Conservation (phyloP, 2,888 invertebrate genomes). For the Halocaridina rubra region DNA sequence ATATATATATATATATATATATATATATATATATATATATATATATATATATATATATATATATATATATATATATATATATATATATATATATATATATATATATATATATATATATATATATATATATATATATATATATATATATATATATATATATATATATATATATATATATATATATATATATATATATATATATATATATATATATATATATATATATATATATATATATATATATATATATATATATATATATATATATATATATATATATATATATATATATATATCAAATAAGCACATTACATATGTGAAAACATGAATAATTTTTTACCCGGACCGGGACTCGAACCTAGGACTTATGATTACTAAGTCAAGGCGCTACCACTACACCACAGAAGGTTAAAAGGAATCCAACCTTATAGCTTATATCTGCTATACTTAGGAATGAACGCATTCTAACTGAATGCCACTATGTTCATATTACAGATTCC, state of each 20-base stretch:
- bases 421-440: no score
- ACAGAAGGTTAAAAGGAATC: no score
- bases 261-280: neutral
- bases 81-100: neutral
- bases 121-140: neutral
- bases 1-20: neutral
- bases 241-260: neutral
- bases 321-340: no score
- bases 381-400: no score
- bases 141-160: neutral
- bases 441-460: no score
- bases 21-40: no score
- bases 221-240: neutral
- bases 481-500: no score
- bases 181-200: neutral
- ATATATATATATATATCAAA: neutral
- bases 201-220: neutral
- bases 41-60: neutral
- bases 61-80: constrained; percentile 3
- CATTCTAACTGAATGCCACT: no score
- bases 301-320: no score
- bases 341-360: no score
- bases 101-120: neutral
- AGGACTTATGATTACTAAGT: no score
- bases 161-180: neutral